A percentile compares a stretch with the other conserved stretches of the same genome.
These are phyloP conservation scores for Scotopteryx bipunctaria DNA, from an alignment of 2,888 invertebrate species.

Conservation along the genomic window DNA sequence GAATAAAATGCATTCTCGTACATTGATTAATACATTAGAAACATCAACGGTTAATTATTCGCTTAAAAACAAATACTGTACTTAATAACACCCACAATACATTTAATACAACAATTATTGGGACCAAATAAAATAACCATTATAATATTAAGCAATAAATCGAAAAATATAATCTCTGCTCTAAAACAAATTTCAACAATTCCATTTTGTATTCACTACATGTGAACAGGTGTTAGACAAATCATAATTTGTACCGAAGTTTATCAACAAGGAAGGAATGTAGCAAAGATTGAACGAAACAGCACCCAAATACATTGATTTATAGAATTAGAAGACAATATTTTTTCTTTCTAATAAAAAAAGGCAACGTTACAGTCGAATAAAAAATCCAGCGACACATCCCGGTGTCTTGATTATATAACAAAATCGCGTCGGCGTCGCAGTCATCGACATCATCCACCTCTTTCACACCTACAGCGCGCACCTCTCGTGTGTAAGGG, in stretches of 20 bases:
- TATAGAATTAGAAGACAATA: constrained; percentile 34
- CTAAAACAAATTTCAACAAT: constrained; percentile 74
- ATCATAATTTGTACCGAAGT: constrained; percentile 56
- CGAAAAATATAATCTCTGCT: constrained; percentile 80
- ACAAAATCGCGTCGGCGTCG: too few relatives aligned
- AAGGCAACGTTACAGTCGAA: constrained; percentile 38
- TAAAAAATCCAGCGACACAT: constrained; percentile 51
- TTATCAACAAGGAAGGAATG: constrained; percentile 68
- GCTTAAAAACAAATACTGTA: constrained; percentile 65
- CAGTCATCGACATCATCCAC: too few relatives aligned
- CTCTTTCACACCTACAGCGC: too few relatives aligned
- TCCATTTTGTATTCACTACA: constrained; percentile 56
- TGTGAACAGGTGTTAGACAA: constrained; percentile 27
- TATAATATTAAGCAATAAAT: constrained; percentile 63
- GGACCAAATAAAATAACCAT: constrained; percentile 48
- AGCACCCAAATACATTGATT: constrained; percentile 60
- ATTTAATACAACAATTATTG: constrained; percentile 67
- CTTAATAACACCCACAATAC: constrained; percentile 57
- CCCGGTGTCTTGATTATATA: too few relatives aligned
- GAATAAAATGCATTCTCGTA: constrained; percentile 25
- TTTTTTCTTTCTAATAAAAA: constrained; percentile 24
- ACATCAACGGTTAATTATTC: constrained; percentile 50
- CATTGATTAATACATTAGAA: constrained; percentile 46
- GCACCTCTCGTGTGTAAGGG: too few relatives aligned
- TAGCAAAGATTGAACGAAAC: constrained; percentile 55